Percentiles rank a stretch among this genome's conserved stretches.
Evolutionary conservation across 2,888 invertebrate species (phyloP).

Genomic region (Synergus umbraculus): DNA sequence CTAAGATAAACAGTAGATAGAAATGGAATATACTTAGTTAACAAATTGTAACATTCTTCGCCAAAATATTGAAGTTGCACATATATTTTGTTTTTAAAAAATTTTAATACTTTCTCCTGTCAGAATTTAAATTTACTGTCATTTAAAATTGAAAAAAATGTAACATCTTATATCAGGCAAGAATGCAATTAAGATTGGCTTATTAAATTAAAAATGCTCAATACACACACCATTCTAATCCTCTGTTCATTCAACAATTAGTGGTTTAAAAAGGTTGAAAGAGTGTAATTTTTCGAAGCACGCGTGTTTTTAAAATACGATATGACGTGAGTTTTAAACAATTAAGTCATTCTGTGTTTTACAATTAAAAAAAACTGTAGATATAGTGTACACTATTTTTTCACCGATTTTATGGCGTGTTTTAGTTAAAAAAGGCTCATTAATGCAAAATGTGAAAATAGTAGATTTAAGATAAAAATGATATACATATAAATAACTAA

Average conservation of each 20-base stretch:
- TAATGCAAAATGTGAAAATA: neutral
- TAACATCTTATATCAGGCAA: no score
- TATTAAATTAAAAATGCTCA: neutral
- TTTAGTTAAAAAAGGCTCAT: neutral
- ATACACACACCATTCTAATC: neutral
- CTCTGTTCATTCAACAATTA: neutral
- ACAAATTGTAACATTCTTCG: no score
- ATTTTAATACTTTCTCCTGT: neutral
- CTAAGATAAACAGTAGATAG: no score
- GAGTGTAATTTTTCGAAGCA: neutral
- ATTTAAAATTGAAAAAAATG: no score
- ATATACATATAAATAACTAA: neutral
- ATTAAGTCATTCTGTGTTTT: neutral
- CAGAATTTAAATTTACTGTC: neutral
- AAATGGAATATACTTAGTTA: no score
- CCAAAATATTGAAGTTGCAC: no score
- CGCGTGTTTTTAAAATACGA: neutral
- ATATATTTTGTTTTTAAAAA: neutral
- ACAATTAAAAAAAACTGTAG: neutral
- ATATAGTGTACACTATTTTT: neutral
- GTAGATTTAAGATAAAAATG: neutral
- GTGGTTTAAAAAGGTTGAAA: neutral
- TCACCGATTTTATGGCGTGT: neutral
- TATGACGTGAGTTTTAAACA: neutral
- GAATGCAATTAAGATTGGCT: neutral